Base-by-base conservation (phyloP, 2,797 vertebrate genomes). In the Takifugu ocellatus region DNA sequence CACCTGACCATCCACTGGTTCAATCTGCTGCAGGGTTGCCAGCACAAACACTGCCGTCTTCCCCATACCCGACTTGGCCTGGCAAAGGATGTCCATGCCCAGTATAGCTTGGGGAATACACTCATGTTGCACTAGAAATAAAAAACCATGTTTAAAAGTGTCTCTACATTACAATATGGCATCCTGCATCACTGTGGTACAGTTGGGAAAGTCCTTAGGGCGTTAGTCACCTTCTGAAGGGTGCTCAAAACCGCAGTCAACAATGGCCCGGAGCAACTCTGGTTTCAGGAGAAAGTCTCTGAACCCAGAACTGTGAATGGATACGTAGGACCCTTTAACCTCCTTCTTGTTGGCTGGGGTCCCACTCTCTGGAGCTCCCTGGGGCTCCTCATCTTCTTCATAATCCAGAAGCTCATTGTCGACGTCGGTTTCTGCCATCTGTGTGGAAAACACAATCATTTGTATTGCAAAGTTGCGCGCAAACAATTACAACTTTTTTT, bases 251-350 rank as follows among this genome's bases (percentile, higher is more conserved):
- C 94, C 94, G 65, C 94, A 95, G 89, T 94, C 93, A 0, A 95
- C 93, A 9, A 95, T 94, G 59, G 94, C 93, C 9, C 93, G 88
- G 9, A 95, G 92, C 5, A 95, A 87, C 78, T 95, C 94, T 0
- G 94, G 94, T 80, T 95, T 96, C 49, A 96, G 88, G 61, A 95
- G 83, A 70, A 96, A 96, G 80, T 95, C 94, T 59, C 94, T 86
- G 80, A 96, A 96, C 39, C 94, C 94, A 0, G 94, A 96, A 84
- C 94, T 96, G 87, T 96, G 94, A 75, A 96, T 96, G 73, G 94
- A 96, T 25, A 96, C 94, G 0, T 96, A 96, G 55, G 95, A 96
- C 0, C 95, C 94, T 81, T 96, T 96, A 77, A 96, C 91, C 15
- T 96, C 94, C 75, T 95, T 96, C 87, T 94, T 95, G 45, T 80